Conservation (phyloP, 1,140 invertebrate genomes). For the Tribolium madens region DNA sequence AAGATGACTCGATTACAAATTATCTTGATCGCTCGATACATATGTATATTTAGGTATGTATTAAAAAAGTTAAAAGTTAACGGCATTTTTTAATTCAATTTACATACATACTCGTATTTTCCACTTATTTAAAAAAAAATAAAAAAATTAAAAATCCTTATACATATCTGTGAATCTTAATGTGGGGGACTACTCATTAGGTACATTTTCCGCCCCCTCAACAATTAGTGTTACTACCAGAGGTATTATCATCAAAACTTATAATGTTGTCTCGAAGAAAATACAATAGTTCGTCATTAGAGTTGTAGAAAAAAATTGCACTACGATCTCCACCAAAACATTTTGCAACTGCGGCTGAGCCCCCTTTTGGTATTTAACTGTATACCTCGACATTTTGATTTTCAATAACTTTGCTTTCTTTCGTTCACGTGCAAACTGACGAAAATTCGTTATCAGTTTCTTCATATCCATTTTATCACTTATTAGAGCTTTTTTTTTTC, state of each 20-base stretch:
- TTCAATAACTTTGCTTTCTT: constrained; percentile 16
- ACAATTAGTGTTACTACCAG: neutral
- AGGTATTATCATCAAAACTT: constrained; percentile 2
- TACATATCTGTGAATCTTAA: too few species aligned
- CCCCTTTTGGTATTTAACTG: constrained; percentile 7
- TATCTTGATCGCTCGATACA: too few species aligned
- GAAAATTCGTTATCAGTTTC: constrained; percentile 27
- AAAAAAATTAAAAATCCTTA: too few species aligned
- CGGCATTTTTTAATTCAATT: too few species aligned
- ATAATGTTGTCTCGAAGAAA: constrained; percentile 15
- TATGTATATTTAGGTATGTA: too few species aligned
- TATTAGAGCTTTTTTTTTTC: too few species aligned
- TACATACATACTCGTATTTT: too few species aligned
- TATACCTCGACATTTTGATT: constrained; percentile 23
- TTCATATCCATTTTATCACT: constrained; percentile 40
- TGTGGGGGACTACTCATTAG: too few species aligned
- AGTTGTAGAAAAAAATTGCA: constrained; percentile 8
- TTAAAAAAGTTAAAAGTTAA: too few species aligned
- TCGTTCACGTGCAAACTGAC: constrained; percentile 24
- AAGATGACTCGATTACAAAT: too few species aligned
- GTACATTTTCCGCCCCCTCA: neutral
- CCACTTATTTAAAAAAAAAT: too few species aligned
- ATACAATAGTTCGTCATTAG: neutral
- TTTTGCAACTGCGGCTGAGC: neutral
- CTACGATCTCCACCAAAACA: neutral